phyloP scores from a whole-genome alignment of 2,797 vertebrate genomes.

The Enteromius treurensis region DNA sequence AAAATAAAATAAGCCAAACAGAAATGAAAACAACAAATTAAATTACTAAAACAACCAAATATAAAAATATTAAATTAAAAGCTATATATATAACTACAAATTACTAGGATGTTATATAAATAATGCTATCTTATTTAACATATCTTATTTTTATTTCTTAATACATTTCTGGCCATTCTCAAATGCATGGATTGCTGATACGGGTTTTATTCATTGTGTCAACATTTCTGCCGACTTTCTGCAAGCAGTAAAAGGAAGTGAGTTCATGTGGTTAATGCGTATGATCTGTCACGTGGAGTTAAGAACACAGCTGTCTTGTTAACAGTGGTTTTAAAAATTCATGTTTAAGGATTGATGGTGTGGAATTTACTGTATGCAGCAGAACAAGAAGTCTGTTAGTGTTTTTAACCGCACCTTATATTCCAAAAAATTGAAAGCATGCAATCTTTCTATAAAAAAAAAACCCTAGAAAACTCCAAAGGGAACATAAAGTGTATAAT shows the following conservation, averaged over 20 bases:
- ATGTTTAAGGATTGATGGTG: background rate
- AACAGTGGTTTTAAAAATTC: background rate
- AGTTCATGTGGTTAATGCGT: background rate
- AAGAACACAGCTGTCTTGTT: background rate
- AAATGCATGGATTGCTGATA: background rate
- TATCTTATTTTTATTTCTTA: background rate
- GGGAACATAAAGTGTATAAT: background rate
- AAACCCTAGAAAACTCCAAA: background rate
- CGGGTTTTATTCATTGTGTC: background rate
- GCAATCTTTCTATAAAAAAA: background rate
- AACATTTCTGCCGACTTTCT: background rate
- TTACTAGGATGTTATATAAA: background rate
- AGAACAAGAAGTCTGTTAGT: background rate
- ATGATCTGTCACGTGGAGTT: background rate
- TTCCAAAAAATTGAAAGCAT: background rate
- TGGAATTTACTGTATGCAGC: background rate
- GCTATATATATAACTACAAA: background rate
- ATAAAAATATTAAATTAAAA: background rate
- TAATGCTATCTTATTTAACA: background rate
- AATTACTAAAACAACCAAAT: background rate
- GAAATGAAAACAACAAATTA: background rate
- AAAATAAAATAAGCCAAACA: background rate
- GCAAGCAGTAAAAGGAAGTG: constrained; percentile 1
- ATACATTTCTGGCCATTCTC: background rate
- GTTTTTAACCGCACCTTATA: background rate